Base-by-base conservation (phyloP, 2,888 invertebrate genomes). In the Pachliopta kotzebuea region DNA sequence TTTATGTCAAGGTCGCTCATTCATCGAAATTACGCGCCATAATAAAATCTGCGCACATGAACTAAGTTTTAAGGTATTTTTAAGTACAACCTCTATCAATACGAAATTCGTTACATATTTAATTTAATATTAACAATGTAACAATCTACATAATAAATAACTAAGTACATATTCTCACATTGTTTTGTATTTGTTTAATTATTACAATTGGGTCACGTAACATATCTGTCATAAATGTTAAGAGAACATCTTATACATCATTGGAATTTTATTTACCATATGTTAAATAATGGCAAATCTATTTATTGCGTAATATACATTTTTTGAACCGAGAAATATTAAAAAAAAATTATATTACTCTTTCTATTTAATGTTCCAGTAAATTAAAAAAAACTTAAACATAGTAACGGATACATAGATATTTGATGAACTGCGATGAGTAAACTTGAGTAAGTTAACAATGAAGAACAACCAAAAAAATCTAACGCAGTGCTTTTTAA, bases 361-460 rank as follows among this genome's bases (percentile, higher is more conserved):
- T n/a, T n/a, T 45, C 18, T 45, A n/a, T 45, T 45, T n/a, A 45
- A 45, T 45, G n/a, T 37, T 4, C n/a, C 6, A 4, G 45, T 14
- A n/a, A 4, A n/a, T 45, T 45, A 45, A 11, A 14, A n/a, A n/a
- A 37, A 37, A 6, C 2, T 37, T 37, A 37, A 37, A 37, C 9
- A 37, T n/a, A 45, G n/a, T 45, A n/a, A 45, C 45, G n/a, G n/a
- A n/a, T 45, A n/a, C 45, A n/a, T 6, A 45, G 7, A 14, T 24
- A 54, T 54, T 54, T 23, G 54, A 18, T 54, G n/a, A 54, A 24
- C 53, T 3, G 18, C 54, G 26, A 18, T 2, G 54, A 54, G 54
- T 29, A 56, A 53, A 63, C n/a, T 53, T 63, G 63, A 57, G 45
- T 58, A 63, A 63, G 57, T 57, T 53, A 58, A 58, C 53, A 58